A percentile compares a stretch with the other conserved stretches of the same genome.
phyloP scores from a whole-genome alignment of 2,113 vertebrate species.

The Carettochelys insculpta region DNA sequence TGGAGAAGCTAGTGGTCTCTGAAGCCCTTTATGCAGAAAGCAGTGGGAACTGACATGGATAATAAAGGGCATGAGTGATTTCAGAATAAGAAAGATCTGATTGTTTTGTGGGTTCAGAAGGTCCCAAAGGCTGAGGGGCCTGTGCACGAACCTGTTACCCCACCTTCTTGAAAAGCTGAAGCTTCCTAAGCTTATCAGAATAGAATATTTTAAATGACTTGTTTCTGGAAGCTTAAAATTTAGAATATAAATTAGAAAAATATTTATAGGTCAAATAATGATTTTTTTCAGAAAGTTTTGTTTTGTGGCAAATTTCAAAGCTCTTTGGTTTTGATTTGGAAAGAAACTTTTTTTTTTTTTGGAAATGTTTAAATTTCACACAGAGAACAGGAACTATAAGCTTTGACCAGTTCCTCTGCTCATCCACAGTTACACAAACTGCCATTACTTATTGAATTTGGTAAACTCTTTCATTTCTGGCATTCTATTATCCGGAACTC shows the following conservation, averaged over 20 bases:
- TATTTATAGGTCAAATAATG: too few relatives aligned
- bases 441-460: background rate
- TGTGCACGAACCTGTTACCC: too few relatives aligned
- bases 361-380: background rate
- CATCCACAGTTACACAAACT: background rate
- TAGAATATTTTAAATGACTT: background rate
- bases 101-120: too few relatives aligned
- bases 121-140: too few relatives aligned
- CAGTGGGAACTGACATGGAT: too few relatives aligned
- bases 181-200: background rate
- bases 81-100: too few relatives aligned
- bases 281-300: background rate
- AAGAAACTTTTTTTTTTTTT: too few relatives aligned
- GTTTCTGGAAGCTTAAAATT: background rate
- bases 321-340: background rate
- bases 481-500: too few relatives aligned
- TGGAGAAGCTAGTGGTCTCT: too few relatives aligned
- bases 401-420: background rate
- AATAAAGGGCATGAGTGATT: too few relatives aligned
- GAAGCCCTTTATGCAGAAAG: too few relatives aligned
- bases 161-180: background rate
- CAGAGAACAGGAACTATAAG: background rate
- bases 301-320: background rate
- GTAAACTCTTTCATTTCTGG: too few relatives aligned
- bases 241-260: background rate